Evolutionary conservation across 2,113 vertebrate species (phyloP), one percentile per base, ranked within the genome.

Genomic region (Salvelinus alpinus): DNA sequence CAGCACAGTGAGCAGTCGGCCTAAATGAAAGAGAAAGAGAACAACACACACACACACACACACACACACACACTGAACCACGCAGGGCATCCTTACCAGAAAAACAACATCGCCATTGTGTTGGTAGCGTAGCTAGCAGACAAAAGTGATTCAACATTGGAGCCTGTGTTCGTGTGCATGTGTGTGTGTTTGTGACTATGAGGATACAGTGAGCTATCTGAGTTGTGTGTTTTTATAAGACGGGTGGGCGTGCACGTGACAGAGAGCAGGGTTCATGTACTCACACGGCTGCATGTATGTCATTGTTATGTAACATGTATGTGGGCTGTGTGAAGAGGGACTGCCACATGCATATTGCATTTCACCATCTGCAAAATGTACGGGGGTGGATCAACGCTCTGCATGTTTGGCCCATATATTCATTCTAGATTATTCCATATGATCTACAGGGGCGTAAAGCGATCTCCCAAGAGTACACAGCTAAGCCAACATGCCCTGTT

Each of bases 141-240:
- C 74, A 85, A 77, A 85, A 76, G 78, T 81, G 73, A 81, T 68
- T 47, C 72, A 75, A 82, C 74, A 78, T 70, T 73, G 67, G 47
- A 7, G 27, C 18, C 59, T 83, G 71, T 75, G 62, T 79, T 57
- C 67, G 48, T 18, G 9, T 74, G 24, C 54, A 0, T n/a, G 34
- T 64, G 38, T 64, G 31, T 34, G 57, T 57, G 34, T 27, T 12
- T 44, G 38, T 44, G 38, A 44, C 38, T 44, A 11, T 9, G 38
- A 34, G 34, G 5, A 44, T 44, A 44, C 38, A 11, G 38, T 44
- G 11, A 44, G 38, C 38, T 57, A 7, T 20, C 4, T 57, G 4
- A 18, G 54, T 57, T 57, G 54, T 57, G 18, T 73, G 60, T 54
- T 9, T 62, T 20, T 34, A 18, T 62, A 25, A 44, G 8, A 38